Evolutionary conservation across 2,113 vertebrate species (phyloP).

Genomic region (Crotophaga sulcirostris): DNA sequence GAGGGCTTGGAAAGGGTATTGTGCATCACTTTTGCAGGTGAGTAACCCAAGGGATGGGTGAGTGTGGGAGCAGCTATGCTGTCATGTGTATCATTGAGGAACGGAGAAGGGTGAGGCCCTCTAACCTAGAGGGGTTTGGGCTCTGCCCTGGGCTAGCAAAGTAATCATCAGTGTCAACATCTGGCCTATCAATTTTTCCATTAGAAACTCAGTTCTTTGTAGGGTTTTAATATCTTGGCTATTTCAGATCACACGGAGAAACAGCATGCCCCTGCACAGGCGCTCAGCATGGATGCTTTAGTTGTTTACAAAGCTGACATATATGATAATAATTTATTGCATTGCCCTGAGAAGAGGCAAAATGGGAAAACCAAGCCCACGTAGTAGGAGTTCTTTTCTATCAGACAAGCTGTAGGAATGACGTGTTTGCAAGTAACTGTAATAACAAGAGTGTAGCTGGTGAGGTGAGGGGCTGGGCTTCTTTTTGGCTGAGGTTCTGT

Average conservation of each 20-base stretch:
- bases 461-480: neutral
- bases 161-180: slow-evolving; percentile 16
- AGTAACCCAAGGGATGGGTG: neutral
- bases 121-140: neutral
- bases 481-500: neutral
- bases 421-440: neutral
- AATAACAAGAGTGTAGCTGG: neutral
- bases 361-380: neutral
- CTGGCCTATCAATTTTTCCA: slow-evolving; percentile 29
- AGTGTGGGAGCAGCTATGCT: neutral
- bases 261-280: neutral
- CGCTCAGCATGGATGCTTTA: neutral
- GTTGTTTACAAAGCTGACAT: neutral
- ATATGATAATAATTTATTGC: slow-evolving; percentile 47
- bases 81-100: neutral
- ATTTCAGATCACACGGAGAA: neutral
- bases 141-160: neutral
- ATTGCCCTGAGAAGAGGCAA: neutral
- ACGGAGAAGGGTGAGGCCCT: neutral
- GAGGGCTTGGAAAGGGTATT: neutral
- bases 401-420: neutral
- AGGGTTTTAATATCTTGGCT: slow-evolving; percentile 41
- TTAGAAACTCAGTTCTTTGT: slow-evolving; percentile 37
- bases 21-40: neutral
- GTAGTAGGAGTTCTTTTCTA: neutral